Evolutionary conservation across 2,888 invertebrate species (phyloP).

Genomic region (Augiades crinisus): DNA sequence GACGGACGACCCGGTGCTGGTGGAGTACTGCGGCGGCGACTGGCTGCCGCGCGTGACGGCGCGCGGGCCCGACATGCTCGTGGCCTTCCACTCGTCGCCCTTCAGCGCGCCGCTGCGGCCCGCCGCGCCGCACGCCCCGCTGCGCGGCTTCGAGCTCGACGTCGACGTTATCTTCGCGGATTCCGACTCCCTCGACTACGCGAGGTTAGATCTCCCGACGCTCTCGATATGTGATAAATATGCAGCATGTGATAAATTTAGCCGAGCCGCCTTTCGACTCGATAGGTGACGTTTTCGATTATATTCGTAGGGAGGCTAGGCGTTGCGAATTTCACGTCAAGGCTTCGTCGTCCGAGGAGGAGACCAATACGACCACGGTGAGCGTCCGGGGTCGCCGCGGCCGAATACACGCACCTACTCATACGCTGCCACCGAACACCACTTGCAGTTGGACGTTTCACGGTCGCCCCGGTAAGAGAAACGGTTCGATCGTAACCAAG

Average conservation of each 20-base stretch:
- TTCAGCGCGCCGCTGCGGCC: slow-evolving; percentile 89
- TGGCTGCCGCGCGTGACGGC: slow-evolving; percentile 88
- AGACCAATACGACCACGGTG: slow-evolving; percentile 44
- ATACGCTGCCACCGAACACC: slow-evolving; percentile 92
- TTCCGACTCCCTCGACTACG: slow-evolving; percentile 92
- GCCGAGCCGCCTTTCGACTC: no score
- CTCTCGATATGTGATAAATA: no score
- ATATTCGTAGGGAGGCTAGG: slow-evolving; percentile 64
- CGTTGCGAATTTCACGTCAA: slow-evolving; percentile 90
- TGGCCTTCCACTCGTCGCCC: slow-evolving; percentile 93
- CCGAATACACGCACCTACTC: slow-evolving; percentile 88
- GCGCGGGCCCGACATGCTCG: slow-evolving; percentile 90
- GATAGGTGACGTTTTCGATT: background rate
- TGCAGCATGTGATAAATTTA: no score
- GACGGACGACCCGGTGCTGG: slow-evolving; percentile 90
- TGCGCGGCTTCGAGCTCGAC: slow-evolving; percentile 90
- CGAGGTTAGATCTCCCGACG: slow-evolving; percentile 60
- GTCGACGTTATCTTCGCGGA: slow-evolving; percentile 95
- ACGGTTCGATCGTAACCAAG: no score
- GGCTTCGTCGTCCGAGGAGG: slow-evolving; percentile 85
- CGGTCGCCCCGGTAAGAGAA: slow-evolving; percentile 82
- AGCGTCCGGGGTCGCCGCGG: slow-evolving; percentile 85
- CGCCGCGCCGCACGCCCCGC: slow-evolving; percentile 82
- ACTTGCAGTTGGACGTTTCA: slow-evolving; percentile 93
- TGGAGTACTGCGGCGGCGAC: slow-evolving; percentile 94